Evolutionary conservation across 2,113 vertebrate species (phyloP).

Genomic region (Albula goreensis): DNA sequence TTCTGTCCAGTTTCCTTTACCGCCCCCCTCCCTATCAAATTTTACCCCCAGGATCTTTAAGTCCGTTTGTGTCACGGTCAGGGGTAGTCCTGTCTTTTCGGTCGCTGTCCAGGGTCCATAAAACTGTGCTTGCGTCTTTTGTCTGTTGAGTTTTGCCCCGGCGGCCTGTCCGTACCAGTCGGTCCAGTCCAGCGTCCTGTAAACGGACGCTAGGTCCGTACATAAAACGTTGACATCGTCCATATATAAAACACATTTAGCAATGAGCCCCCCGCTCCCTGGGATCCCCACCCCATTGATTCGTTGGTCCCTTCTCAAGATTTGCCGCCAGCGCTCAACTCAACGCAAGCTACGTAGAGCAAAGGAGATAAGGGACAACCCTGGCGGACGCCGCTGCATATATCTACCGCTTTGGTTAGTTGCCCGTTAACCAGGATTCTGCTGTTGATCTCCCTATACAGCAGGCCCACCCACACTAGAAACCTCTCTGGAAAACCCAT

Average conservation of each 20-base stretch:
- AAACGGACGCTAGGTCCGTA: neutral
- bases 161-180: conserved; percentile 24
- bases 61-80: neutral
- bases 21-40: conserved; percentile 21
- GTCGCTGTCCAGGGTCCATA: conserved; percentile 5
- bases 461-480: neutral
- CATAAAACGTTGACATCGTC: neutral
- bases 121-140: conserved; percentile 29
- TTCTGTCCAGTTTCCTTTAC: conserved; percentile 6
- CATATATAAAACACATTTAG: conserved; percentile 1
- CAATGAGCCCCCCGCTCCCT: neutral
- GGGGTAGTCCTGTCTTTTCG: neutral
- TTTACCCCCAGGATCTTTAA: neutral
- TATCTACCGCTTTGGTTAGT: neutral
- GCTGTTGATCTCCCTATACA: neutral
- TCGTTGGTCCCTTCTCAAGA: too few species aligned
- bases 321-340: neutral
- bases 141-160: conserved; percentile 13
- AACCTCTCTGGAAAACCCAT: neutral
- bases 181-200: conserved; percentile 19
- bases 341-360: neutral
- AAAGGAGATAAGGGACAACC: neutral
- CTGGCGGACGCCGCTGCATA: neutral
- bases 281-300: neutral
- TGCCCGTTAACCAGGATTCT: neutral